These are phyloP conservation scores for Odontomyia ornata DNA, from an alignment of 2,888 invertebrate genomes.

Conservation along the genomic window DNA sequence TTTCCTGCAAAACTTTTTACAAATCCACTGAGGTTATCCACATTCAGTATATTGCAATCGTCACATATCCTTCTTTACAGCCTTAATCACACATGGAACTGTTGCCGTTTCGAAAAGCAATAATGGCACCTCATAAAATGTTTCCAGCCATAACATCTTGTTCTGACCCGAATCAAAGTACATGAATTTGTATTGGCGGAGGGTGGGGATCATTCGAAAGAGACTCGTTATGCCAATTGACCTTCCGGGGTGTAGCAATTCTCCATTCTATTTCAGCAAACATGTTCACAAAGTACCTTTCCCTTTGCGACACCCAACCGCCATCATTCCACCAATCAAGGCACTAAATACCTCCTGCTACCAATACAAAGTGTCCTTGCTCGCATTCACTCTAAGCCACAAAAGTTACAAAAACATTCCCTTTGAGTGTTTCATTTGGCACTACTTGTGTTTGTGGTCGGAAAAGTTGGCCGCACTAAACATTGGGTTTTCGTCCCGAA, in stretches of 20 bases:
- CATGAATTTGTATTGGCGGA: neutral
- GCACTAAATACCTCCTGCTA: constrained; percentile 5
- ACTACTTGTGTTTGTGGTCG: constrained; percentile 49
- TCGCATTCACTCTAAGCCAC: constrained; percentile 51
- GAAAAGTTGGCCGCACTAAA: constrained; percentile 41
- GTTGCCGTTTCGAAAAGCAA: constrained; percentile 30
- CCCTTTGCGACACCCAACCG: neutral
- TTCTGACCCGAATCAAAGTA: constrained; percentile 8
- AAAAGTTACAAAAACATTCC: constrained; percentile 53
- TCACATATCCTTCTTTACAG: neutral
- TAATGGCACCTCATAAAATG: constrained; percentile 43
- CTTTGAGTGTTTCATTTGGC: constrained; percentile 54
- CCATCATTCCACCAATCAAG: neutral
- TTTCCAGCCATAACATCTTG: constrained; percentile 42
- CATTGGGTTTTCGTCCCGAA: constrained; percentile 23
- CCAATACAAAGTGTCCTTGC: constrained; percentile 34
- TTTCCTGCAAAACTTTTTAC: neutral
- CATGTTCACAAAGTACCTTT: neutral
- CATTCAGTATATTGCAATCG: neutral
- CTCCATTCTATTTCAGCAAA: neutral
- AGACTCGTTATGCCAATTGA: constrained; percentile 6
- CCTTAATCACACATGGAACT: neutral
- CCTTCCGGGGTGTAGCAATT: neutral
- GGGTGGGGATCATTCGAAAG: constrained; percentile 20
- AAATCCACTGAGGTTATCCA: neutral